Percentiles rank a stretch among this genome's conserved stretches.
These are phyloP conservation scores for Drosophila buzzatii DNA, from an alignment of 2,888 invertebrate species.

Conservation along the genomic window DNA sequence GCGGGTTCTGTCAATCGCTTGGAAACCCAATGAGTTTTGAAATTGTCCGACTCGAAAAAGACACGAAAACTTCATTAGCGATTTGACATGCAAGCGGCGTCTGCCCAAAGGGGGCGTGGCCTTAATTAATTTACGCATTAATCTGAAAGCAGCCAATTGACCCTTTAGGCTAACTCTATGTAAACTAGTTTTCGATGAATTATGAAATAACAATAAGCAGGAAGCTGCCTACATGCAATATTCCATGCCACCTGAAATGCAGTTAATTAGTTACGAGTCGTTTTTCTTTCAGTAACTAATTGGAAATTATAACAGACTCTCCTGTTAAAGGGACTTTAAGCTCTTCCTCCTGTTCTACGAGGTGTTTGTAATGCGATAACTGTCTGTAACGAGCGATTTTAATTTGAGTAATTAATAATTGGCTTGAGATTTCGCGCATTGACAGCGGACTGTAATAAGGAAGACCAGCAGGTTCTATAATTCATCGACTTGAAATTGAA, in stretches of 20 bases:
- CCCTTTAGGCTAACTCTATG: conserved; percentile 36
- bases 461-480: conserved; percentile 28
- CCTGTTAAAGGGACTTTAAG: conserved; percentile 7
- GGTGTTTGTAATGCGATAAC: conserved; percentile 32
- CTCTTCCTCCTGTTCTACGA: background rate
- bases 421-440: background rate
- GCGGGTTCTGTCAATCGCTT: conserved; percentile 54
- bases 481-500: conserved; percentile 16
- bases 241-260: conserved; percentile 23
- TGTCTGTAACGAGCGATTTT: conserved; percentile 3
- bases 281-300: conserved; percentile 42
- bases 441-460: conserved; percentile 19
- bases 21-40: conserved; percentile 24
- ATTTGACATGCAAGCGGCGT: conserved; percentile 30
- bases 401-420: conserved; percentile 26
- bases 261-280: conserved; percentile 42
- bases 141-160: conserved; percentile 45
- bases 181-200: conserved; percentile 66
- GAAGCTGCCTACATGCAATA: conserved; percentile 45
- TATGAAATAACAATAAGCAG: conserved; percentile 71
- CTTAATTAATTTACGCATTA: conserved; percentile 59
- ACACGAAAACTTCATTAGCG: conserved; percentile 73
- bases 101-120: conserved; percentile 38
- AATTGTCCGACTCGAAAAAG: conserved; percentile 29
- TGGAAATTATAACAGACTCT: conserved; percentile 14